Evolutionary conservation across 2,113 vertebrate species (phyloP), one percentile per base, ranked within the genome.

Genomic region (Oryzias woworae): DNA sequence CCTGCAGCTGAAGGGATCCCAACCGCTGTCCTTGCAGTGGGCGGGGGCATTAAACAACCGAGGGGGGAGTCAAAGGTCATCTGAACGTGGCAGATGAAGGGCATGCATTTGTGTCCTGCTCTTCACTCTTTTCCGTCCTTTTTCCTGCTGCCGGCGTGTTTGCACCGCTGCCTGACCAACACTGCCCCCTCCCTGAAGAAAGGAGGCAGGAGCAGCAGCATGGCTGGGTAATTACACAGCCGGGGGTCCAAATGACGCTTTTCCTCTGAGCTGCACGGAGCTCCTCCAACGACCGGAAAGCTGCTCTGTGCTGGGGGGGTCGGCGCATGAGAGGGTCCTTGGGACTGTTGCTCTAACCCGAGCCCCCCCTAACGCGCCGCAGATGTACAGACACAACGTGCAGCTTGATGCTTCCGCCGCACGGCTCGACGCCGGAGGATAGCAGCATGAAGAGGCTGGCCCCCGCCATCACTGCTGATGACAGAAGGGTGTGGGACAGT

Each of bases 171-270:
- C 84, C 61, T 76, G 90, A 92, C 87, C 95, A 96, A 98, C 87
- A 95, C 92, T 96, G 96, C 96, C 96, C 93, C 92, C 96, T 97
- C 89, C 90, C 94, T 96, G 95, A 94, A 71, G 69, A 83, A 79
- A 50, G 66, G 41, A 23, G 52, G 62, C 63, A 59, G 17, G 20
- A 49, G 3, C 62, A 31, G 43, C 28, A 15, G 54, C 50, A 50
- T 44, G 17, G 20, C 66, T 52, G 20, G 69, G 13, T 86, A 84
- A 89, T 82, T 87, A 75, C 71, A 72, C 68, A 77, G 70, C 82
- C 80, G 80, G 54, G 70, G 66, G 80, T 55, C 67, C 67, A 91
- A 92, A 91, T 91, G 70, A 81, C 71, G 80, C 84, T 85, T 83
- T 91, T 92, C 91, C 92, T 90, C 66, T 73, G 59, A 77, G 76